Evolutionary conservation across 1,140 invertebrate species (phyloP).

Genomic region (Gonioctena quinquepunctata): DNA sequence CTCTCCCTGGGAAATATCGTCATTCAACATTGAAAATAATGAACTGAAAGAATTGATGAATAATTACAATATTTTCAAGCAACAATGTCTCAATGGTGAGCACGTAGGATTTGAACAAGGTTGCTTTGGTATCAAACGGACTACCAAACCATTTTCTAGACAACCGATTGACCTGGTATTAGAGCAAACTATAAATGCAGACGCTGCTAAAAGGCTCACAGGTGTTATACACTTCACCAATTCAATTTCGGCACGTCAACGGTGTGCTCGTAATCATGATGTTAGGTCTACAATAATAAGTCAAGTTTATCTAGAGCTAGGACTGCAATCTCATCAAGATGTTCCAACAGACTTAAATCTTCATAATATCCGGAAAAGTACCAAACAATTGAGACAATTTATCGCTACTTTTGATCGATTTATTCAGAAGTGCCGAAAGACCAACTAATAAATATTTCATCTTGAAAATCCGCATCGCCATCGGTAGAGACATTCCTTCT

Average conservation of each 20-base stretch:
- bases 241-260: constrained; percentile 32
- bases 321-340: constrained; percentile 26
- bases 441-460: constrained; percentile 39
- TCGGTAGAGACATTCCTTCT: constrained; percentile 36
- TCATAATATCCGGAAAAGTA: constrained; percentile 33
- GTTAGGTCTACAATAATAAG: constrained; percentile 33
- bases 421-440: constrained; percentile 28
- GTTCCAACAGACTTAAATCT: constrained; percentile 30
- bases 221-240: constrained; percentile 33
- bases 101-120: too few species aligned
- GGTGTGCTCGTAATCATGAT: constrained; percentile 33
- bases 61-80: too few species aligned
- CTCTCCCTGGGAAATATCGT: too few species aligned
- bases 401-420: constrained; percentile 28
- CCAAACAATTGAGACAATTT: constrained; percentile 27
- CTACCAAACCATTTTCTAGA: too few species aligned
- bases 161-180: too few species aligned
- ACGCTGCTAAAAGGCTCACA: too few species aligned
- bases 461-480: constrained; percentile 34
- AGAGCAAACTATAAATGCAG: too few species aligned
- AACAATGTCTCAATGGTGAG: too few species aligned
- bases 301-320: constrained; percentile 24
- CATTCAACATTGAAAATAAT: too few species aligned
- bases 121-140: too few species aligned
- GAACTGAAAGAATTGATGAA: too few species aligned